These are phyloP conservation scores for Drosophila grimshawi DNA, from an alignment of 1,140 invertebrate species.

Conservation along the genomic window DNA sequence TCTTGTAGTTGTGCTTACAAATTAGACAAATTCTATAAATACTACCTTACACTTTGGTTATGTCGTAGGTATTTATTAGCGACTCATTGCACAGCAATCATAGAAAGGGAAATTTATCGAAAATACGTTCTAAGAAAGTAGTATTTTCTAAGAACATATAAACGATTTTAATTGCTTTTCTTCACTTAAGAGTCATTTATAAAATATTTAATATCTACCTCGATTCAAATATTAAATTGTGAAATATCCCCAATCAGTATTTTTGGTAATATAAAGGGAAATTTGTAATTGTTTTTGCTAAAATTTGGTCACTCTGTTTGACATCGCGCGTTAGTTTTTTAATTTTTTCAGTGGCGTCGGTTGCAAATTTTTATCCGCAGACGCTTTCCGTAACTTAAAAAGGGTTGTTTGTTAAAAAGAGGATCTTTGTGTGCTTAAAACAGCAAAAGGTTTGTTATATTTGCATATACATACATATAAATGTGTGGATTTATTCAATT, in stretches of 20 bases:
- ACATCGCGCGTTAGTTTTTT: constrained; percentile 46
- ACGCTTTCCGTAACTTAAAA: neutral
- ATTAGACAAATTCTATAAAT: neutral
- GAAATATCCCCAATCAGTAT: neutral
- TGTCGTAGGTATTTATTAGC: neutral
- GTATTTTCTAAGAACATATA: neutral
- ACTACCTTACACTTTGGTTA: neutral
- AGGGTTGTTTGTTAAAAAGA: neutral
- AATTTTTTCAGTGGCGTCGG: constrained; percentile 46
- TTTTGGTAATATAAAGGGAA: constrained; percentile 3
- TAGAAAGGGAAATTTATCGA: neutral
- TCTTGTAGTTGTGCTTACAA: neutral
- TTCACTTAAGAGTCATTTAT: too few relatives aligned
- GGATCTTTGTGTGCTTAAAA: neutral
- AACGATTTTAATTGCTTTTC: too few relatives aligned
- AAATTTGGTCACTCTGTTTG: constrained; percentile 13
- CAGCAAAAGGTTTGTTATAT: constrained; percentile 36
- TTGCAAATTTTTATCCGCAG: constrained; percentile 5
- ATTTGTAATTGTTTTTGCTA: neutral
- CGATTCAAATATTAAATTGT: neutral
- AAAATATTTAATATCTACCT: too few relatives aligned
- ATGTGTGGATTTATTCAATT: neutral
- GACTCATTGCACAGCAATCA: neutral
- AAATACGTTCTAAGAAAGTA: neutral
- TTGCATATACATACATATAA: neutral